Conservation (phyloP, 2,888 invertebrate genomes). For the Drosophila multiciliata region DNA sequence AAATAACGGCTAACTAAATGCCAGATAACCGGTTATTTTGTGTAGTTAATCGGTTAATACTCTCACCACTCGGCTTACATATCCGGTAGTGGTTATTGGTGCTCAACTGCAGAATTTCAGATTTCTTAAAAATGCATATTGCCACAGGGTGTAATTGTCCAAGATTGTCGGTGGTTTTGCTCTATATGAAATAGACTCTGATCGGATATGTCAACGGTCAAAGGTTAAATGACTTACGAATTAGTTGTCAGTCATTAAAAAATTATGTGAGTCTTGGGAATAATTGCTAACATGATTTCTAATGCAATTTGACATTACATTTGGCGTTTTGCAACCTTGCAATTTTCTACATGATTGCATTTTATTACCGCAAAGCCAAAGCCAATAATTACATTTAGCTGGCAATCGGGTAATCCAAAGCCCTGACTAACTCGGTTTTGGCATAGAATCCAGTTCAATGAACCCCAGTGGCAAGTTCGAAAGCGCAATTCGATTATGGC, state of each 20-base stretch:
- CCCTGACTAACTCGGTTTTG: conserved; percentile 43
- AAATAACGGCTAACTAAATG: conserved; percentile 25
- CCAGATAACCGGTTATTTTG: conserved; percentile 49
- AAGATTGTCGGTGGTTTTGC: conserved; percentile 2
- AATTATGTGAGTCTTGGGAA: conserved; percentile 1
- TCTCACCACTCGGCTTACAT: conserved; percentile 36
- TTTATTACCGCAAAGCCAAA: conserved; percentile 59
- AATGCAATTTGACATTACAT: conserved; percentile 21
- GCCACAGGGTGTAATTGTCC: conserved; percentile 15
- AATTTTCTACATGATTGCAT: conserved; percentile 71
- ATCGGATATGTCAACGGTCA: conserved; percentile 10
- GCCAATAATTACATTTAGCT: conserved; percentile 45
- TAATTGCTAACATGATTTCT: conserved; percentile 19
- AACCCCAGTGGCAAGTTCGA: conserved; percentile 44
- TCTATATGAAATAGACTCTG: neutral
- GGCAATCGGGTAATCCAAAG: conserved; percentile 51
- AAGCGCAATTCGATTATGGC: conserved; percentile 56
- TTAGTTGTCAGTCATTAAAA: conserved; percentile 2
- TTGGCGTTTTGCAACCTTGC: conserved; percentile 63
- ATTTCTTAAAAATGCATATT: conserved; percentile 45
- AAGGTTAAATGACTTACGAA: conserved; percentile 23
- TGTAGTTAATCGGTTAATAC: conserved; percentile 19
- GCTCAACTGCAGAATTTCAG: conserved; percentile 37
- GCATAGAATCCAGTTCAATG: conserved; percentile 63
- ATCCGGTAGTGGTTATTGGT: conserved; percentile 54